Evolutionary conservation across 2,113 vertebrate species (phyloP), one percentile per base, ranked within the genome.

Genomic region (Oxyruncus cristatus): DNA sequence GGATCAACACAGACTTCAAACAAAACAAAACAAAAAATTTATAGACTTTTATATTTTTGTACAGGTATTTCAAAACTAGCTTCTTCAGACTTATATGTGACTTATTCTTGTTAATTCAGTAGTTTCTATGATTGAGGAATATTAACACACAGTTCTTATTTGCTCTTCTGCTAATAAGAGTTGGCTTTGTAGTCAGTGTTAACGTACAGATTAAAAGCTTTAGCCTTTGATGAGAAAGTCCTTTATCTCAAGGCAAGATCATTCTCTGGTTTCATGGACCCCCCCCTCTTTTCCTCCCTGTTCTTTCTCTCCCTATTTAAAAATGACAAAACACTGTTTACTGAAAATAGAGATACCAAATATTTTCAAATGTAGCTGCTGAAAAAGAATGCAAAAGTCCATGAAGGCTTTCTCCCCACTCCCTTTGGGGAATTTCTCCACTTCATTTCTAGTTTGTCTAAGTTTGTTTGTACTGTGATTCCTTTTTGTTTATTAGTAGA

Each of bases 1-100:
- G 98, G 97, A 98, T 98, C 97, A 97, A 97, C 98, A 98, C 98
- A 98, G 98, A 98, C 98, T 97, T 93, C 98, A 98, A 96, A 98
- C 89, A 79, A 97, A 96, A 97, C 56, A 96, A 96, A 94, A 62
- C n/a, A 92, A 93, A 97, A 97, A 98, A 97, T 97, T 98, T 98
- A 98, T 98, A 97, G 98, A 98, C 97, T 98, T 98, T 98, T 99
- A 98, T 98, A 98, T 99, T 99, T 99, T 99, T 99, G 98, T 99
- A 99, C 98, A 98, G 97, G 96, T 98, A 98, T 98, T 98, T 98
- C 97, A n/a, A 97, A 97, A 98, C 97, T 98, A 98, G 98, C 98
- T 98, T 98, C 98, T 98, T 98, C 97, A 97, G 53, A 98, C 98
- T 98, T 98, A 96, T 97, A 97, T 93, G 98, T 98, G 98, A 98